Evolutionary conservation across 2,888 invertebrate species (phyloP), one percentile per base, ranked within the genome.

Genomic region (Rotaria macrura): DNA sequence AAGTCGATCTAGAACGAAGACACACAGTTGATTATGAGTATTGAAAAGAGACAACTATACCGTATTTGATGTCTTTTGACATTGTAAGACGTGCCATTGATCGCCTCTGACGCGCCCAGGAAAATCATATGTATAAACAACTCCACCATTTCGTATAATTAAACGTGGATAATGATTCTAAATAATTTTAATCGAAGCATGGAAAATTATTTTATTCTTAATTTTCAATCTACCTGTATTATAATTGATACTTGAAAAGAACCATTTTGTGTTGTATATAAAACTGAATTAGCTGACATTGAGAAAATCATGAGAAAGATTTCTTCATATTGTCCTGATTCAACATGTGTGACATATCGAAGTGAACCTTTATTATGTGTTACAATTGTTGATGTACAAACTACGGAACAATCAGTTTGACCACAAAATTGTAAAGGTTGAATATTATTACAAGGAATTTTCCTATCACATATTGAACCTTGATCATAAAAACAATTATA

Each of bases 401-500:
- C 79, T n/a, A 79, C 9, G 25, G 43, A 43, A n/a, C 79, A 79
- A 79, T 79, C 79, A 12, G 3, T 43, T n/a, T 79, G 79, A 79
- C 79, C 79, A 43, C 79, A 79, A 43, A 79, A 79, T 79, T 79
- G 79, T 79, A 43, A 79, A 40, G 43, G 12, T 79, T 40, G 79
- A 25, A n/a, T 40, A 25, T 10, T 23, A n/a, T 43, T 25, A 43
- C 79, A 79, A 43, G 79, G 43, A 5, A 25, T 43, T n/a, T 79
- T 40, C 5, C 43, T 40, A 79, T 79, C 79, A 79, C 79, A 79
- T 40, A 79, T 43, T 6, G n/a, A 43, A 43, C 14, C 79, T 79
- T 40, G 43, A 0, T 79, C 43, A 79, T 43, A 79, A 79, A 79
- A 43, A 43, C 79, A 79, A 79, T 79, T 43, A 79, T 79, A 79